Conservation (phyloP, 2,797 vertebrate species). For the Tympanoctomys barrerae region DNA sequence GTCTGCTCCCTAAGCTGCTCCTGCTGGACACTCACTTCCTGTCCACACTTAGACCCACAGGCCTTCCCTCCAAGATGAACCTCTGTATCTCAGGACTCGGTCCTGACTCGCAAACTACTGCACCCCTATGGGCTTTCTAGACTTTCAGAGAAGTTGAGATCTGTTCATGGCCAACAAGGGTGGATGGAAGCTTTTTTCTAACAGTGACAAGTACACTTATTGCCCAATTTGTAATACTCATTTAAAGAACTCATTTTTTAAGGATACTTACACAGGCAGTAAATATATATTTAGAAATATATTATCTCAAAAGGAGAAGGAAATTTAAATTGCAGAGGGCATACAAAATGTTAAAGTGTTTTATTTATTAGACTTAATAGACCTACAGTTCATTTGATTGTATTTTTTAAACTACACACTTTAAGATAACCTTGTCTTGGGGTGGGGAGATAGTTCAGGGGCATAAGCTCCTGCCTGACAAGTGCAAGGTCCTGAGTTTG, state of each 20-base stretch:
- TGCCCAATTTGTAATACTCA: neutral
- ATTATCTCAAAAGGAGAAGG: neutral
- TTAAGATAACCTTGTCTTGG: neutral
- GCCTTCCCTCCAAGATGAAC: accelerated
- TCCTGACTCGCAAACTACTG: neutral
- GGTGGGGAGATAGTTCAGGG: no score
- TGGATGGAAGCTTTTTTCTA: neutral
- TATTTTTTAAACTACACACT: neutral
- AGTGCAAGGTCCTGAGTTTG: no score
- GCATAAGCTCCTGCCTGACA: no score
- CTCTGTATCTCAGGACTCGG: neutral
- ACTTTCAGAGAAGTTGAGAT: neutral
- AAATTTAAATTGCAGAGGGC: neutral
- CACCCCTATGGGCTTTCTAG: neutral
- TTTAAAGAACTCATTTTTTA: neutral
- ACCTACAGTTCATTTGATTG: neutral
- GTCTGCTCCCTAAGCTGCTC: neutral
- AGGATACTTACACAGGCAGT: neutral
- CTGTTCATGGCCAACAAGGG: neutral
- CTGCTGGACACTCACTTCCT: neutral
- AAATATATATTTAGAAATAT: neutral
- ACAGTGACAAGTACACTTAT: neutral
- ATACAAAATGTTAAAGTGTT: neutral
- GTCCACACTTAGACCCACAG: neutral
- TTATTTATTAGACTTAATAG: conserved; percentile 24